Evolutionary conservation across 2,888 invertebrate species (phyloP).

Genomic region (Eilema griseolum): DNA sequence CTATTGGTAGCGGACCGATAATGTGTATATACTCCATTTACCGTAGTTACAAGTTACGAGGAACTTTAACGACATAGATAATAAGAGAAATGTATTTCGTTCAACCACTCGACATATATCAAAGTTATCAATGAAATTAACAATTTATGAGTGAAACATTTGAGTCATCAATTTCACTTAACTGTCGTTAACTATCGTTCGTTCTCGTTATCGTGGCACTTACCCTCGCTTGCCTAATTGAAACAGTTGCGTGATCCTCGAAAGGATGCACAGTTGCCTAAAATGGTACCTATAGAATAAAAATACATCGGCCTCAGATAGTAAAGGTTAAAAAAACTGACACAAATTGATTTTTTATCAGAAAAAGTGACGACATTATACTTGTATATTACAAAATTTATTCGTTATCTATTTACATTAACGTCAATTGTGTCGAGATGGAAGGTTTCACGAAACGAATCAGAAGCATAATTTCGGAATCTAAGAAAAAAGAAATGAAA

Average conservation of each 20-base stretch:
- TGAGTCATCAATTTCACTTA: slow-evolving; percentile 8
- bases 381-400: slow-evolving; percentile 71
- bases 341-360: slow-evolving; percentile 84
- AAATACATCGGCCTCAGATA: slow-evolving; percentile 46
- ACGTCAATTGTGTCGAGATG: slow-evolving; percentile 70
- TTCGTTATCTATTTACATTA: slow-evolving; percentile 71
- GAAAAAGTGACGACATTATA: slow-evolving; percentile 72
- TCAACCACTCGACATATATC: slow-evolving; percentile 26
- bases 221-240: slow-evolving; percentile 13
- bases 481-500: neutral
- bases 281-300: slow-evolving; percentile 36
- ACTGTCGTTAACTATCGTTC: slow-evolving; percentile 5
- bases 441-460: slow-evolving; percentile 33
- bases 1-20: slow-evolving; percentile 59
- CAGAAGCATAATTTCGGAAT: neutral
- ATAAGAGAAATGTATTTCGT: slow-evolving; percentile 35
- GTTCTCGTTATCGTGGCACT: neutral
- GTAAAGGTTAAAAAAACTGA: slow-evolving; percentile 62
- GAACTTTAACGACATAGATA: slow-evolving; percentile 35
- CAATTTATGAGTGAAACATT: slow-evolving; percentile 17
- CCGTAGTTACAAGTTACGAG: slow-evolving; percentile 39
- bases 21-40: slow-evolving; percentile 50
- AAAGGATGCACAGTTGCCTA: slow-evolving; percentile 33
- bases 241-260: slow-evolving; percentile 4
- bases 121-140: slow-evolving; percentile 13